Base-by-base conservation (phyloP, 2,888 invertebrate genomes). In the Caenorhabditis wallacei region DNA sequence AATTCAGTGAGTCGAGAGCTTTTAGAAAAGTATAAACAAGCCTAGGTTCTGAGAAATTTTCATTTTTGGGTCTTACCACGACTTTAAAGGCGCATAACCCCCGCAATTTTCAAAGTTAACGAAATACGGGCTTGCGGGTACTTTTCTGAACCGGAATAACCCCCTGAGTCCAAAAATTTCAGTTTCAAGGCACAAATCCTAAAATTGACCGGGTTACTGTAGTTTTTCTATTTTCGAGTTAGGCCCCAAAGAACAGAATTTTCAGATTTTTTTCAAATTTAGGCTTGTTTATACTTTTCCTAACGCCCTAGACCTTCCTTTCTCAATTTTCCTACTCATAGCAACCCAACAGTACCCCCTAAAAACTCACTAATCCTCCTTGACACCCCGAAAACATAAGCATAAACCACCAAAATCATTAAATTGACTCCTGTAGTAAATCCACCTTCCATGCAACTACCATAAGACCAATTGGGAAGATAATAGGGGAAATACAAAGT, bases 21-120 rank as follows among this genome's bases (percentile, higher is more conserved):
- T 24, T 53, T 24, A 53, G 53, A 53, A 53, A 13, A 53, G 53
- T 53, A 53, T 13, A 4, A 2, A 48, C 46, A 48, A n/a, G 46
- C 18, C 46, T 18, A 18, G 46, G 46, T 18, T 48, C 18, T 2
- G 22, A 1, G 24, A 0, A 24, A n/a, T n/a, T n/a, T n/a, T n/a
- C n/a, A n/a, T n/a, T 2, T 53, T 53, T 24, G 22, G 53, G 24
- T 53, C 53, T 24, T 1, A 3, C 22, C 53, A 24, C 53, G 53
- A 18, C n/a, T n/a, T n/a, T n/a, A n/a, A n/a, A n/a, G n/a, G n/a
- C n/a, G n/a, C n/a, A n/a, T n/a, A n/a, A n/a, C n/a, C n/a, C n/a
- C n/a, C n/a, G n/a, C n/a, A n/a, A n/a, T n/a, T n/a, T n/a, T n/a
- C n/a, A n/a, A n/a, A n/a, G n/a, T n/a, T n/a, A n/a, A n/a, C n/a